Percentiles rank a stretch among this genome's conserved stretches.
Conservation (phyloP, 2,888 invertebrate species). For the Pachydiplax longipennis region DNA sequence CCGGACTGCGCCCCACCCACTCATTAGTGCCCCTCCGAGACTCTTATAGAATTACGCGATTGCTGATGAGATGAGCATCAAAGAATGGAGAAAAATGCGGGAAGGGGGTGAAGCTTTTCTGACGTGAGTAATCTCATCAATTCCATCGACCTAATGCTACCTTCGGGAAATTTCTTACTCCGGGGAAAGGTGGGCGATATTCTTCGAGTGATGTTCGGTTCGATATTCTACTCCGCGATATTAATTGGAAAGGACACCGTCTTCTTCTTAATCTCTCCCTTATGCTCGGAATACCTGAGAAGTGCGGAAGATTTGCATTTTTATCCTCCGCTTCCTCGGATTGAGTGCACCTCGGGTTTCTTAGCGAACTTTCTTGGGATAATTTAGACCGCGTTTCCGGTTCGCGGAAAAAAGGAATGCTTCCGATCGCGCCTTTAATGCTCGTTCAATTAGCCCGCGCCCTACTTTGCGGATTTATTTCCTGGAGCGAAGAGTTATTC, state of each 20-base stretch:
- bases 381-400: too few relatives aligned
- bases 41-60: conserved; percentile 39
- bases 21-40: conserved; percentile 16
- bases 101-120: conserved; percentile 17
- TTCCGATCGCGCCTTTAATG: too few relatives aligned
- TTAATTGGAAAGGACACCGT: conserved; percentile 2
- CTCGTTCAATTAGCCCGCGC: too few relatives aligned
- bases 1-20: neutral
- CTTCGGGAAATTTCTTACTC: neutral
- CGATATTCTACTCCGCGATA: neutral
- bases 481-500: too few relatives aligned
- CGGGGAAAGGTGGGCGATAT: neutral
- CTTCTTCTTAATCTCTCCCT: neutral
- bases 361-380: too few relatives aligned
- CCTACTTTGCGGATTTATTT: too few relatives aligned
- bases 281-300: too few relatives aligned
- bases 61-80: conserved; percentile 28
- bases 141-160: neutral
- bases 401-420: too few relatives aligned
- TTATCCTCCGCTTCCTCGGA: too few relatives aligned
- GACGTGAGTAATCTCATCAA: conserved; percentile 38
- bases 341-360: too few relatives aligned
- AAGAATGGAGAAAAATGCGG: neutral
- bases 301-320: too few relatives aligned
- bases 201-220: neutral